Percentiles rank a stretch among this genome's conserved stretches.
Evolutionary conservation across 2,113 vertebrate species (phyloP).

Genomic region (Labrus mixtus): DNA sequence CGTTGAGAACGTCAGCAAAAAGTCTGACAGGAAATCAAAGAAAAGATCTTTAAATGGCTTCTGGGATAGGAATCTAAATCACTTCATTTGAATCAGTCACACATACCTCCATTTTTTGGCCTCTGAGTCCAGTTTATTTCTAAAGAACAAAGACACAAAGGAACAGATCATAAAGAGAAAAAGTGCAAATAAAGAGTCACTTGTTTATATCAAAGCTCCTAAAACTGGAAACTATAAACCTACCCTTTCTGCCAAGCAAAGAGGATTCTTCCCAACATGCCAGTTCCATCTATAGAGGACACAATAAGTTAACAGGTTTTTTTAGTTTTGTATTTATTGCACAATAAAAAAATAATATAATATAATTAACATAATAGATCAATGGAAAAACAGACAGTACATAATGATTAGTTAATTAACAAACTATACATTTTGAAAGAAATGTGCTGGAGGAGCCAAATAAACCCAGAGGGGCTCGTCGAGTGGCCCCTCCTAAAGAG

Average conservation of each 20-base stretch:
- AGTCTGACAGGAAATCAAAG: conserved; percentile 77
- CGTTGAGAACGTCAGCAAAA: conserved; percentile 91
- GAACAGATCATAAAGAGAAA: neutral
- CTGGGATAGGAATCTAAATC: neutral
- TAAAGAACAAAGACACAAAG: conserved; percentile 52
- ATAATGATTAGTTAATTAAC: no score
- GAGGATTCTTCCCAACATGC: conserved; percentile 91
- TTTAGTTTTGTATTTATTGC: no score
- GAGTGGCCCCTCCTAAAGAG: no score
- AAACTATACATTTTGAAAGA: no score
- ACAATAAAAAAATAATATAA: no score
- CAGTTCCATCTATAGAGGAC: conserved; percentile 84
- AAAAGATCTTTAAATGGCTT: neutral
- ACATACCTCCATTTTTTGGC: conserved; percentile 92
- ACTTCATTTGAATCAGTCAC: no score
- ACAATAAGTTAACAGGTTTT: neutral
- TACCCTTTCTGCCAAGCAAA: conserved; percentile 94
- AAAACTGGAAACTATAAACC: conserved; percentile 28
- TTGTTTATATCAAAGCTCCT: neutral
- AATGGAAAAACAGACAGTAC: no score
- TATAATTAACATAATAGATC: no score
- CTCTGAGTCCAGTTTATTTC: conserved; percentile 91
- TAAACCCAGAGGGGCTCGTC: no score
- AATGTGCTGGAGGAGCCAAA: no score
- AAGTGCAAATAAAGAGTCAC: neutral